Conservation (phyloP, 2,888 invertebrate species). For the Helicoverpa assulta region DNA sequence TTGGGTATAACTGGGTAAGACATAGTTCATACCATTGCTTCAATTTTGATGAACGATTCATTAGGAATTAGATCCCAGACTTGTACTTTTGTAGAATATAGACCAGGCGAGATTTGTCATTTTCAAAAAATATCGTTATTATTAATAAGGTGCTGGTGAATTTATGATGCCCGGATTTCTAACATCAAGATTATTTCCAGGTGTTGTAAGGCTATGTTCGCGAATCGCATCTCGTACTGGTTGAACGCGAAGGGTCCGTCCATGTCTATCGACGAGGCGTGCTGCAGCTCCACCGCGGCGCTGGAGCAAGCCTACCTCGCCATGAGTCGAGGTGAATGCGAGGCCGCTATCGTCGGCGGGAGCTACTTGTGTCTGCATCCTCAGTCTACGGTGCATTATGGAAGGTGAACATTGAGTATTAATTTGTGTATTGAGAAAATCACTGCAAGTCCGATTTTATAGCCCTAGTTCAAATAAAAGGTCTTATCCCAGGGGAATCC, state of each 20-base stretch:
- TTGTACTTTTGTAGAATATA: background rate
- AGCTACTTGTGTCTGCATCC: constrained; percentile 90
- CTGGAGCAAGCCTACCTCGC: constrained; percentile 77
- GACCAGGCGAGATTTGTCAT: no score
- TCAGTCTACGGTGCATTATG: constrained; percentile 75
- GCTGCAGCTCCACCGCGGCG: constrained; percentile 76
- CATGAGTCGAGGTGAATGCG: constrained; percentile 76
- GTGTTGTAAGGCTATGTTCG: constrained; percentile 79
- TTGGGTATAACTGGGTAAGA: constrained; percentile 78
- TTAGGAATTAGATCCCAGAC: background rate
- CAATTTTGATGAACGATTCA: background rate
- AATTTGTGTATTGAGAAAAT: background rate
- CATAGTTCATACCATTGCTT: background rate
- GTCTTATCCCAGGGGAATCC: no score
- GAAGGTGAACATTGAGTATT: constrained; percentile 66
- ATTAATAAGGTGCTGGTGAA: background rate
- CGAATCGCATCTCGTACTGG: constrained; percentile 84
- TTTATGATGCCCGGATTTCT: background rate
- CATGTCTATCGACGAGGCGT: constrained; percentile 74
- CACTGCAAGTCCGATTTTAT: no score
- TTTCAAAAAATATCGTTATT: no score
- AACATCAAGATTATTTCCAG: constrained; percentile 58
- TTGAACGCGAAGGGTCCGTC: constrained; percentile 82
- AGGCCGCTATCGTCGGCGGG: constrained; percentile 91
- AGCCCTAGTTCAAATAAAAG: no score